phyloP scores from a whole-genome alignment of 1,140 invertebrate genomes.

The Dendroctonus valens region DNA sequence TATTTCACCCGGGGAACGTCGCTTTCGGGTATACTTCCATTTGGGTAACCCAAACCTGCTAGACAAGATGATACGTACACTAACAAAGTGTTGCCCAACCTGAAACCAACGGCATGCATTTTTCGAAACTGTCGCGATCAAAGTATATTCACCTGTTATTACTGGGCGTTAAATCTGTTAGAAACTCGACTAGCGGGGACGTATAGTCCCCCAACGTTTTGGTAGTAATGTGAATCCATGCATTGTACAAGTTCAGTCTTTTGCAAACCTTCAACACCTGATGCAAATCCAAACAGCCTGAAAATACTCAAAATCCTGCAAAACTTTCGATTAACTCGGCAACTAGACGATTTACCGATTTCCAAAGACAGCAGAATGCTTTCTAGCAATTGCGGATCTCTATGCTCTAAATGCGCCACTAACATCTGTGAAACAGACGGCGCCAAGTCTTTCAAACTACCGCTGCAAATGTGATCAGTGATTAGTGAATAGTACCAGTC shows the following conservation, averaged over 20 bases:
- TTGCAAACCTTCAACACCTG: conserved; percentile 81
- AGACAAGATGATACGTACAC: conserved; percentile 93
- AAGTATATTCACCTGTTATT: conserved; percentile 46
- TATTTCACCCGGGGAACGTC: conserved; percentile 70
- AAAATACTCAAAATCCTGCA: conserved; percentile 1
- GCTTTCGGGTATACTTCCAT: conserved; percentile 75
- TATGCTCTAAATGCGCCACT: conserved; percentile 61
- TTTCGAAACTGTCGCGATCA: too few species aligned
- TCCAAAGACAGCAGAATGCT: conserved; percentile 78
- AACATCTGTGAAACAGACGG: conserved; percentile 69
- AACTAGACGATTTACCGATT: conserved; percentile 51
- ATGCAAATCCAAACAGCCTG: conserved; percentile 81
- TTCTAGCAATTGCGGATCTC: conserved; percentile 66
- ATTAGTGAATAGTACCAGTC: conserved; percentile 52
- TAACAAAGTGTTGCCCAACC: conserved; percentile 84
- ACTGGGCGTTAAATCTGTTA: conserved; percentile 56
- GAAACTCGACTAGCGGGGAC: conserved; percentile 76
- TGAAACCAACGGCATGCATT: not conserved
- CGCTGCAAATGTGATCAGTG: conserved; percentile 54
- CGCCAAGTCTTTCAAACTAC: conserved; percentile 53
- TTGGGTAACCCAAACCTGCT: conserved; percentile 86
- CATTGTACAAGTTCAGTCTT: conserved; percentile 77
- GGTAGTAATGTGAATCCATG: conserved; percentile 86
- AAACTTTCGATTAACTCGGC: not conserved
- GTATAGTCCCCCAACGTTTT: conserved; percentile 81